A percentile compares a stretch with the other conserved stretches of the same genome.
Evolutionary conservation across 1,140 invertebrate species (phyloP).

Genomic region (Habropoda laboriosa): DNA sequence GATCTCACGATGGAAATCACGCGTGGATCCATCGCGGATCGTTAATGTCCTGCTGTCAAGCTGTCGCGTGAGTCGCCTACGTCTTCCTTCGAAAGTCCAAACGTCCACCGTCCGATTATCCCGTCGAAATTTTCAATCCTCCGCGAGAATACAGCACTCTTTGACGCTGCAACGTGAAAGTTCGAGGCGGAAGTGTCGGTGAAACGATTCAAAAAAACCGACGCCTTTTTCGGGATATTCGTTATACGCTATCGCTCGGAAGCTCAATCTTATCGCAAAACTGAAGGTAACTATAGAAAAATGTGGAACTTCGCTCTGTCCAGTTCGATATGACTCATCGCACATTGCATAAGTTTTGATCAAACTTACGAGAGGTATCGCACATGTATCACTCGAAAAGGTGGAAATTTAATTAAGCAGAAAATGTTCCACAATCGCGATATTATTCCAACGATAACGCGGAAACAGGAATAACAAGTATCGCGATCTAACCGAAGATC

Average conservation of each 20-base stretch:
- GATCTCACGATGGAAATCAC: constrained; percentile 64
- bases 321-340: too few relatives aligned
- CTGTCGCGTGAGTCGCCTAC: constrained; percentile 64
- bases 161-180: background rate
- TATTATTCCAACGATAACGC: too few relatives aligned
- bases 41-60: constrained; percentile 68
- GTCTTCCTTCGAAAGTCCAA: constrained; percentile 62
- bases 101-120: constrained; percentile 40
- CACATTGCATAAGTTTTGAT: too few relatives aligned
- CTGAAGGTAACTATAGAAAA: too few relatives aligned
- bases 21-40: constrained; percentile 64
- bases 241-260: too few relatives aligned
- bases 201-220: background rate
- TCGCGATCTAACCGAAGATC: background rate
- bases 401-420: too few relatives aligned
- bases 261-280: background rate
- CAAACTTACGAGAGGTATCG: too few relatives aligned
- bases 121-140: constrained; percentile 27
- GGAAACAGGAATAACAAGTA: background rate
- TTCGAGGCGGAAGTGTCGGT: background rate
- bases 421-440: too few relatives aligned
- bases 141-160: too few relatives aligned
- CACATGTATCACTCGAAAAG: too few relatives aligned
- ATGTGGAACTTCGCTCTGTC: too few relatives aligned
- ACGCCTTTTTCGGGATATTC: too few relatives aligned